Base-by-base conservation (phyloP, 2,113 vertebrate species). In the Vanacampus margaritifer region DNA sequence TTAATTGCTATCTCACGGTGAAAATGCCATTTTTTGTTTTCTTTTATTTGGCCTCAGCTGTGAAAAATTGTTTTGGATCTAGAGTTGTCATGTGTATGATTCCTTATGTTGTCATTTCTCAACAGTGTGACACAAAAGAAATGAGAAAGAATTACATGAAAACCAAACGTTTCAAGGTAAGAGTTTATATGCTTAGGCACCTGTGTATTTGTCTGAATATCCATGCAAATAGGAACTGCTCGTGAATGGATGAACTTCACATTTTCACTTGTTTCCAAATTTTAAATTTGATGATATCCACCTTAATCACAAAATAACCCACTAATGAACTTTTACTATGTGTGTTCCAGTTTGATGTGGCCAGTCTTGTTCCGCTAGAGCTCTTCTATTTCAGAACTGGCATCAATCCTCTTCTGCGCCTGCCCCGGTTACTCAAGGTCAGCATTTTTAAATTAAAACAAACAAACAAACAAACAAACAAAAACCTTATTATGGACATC, bases 371-470 rank as follows among this genome's bases (percentile, higher is more conserved):
- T 65, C 97, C 97, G 0, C 76, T 99, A 87, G 97, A 99, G 79
- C 74, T 99, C 14, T 90, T 98, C 63, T 99, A 98, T 79, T 89
- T 99, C 74, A 94, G 92, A 87, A 85, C 93, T 0, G 97, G 97
- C 0, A 86, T 98, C 70, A 95, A 95, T 54, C 92, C 97, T 0
- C 90, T 98, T 21, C 88, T 99, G 37, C 95, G 97, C 2, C 84
- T 98, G 60, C 96, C 96, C 41, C 91, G 97, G 53, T 90, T 96
- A 57, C 87, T 99, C 59, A 99, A 98, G 94, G 97, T 95, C 73
- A 76, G 75, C 23, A 9, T 57, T 46, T 24, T 26, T 11, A 8
- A 16, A 8, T 12, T 1, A 4, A 21, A 43, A 21, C n/a, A 2
- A 60, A 19, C 36, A 59, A 16, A 13, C 16, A 6, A 37, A 14